Percentiles rank a stretch among this genome's conserved stretches.
Evolutionary conservation across 2,797 vertebrate species (phyloP).

Genomic region (Erethizon dorsatum): DNA sequence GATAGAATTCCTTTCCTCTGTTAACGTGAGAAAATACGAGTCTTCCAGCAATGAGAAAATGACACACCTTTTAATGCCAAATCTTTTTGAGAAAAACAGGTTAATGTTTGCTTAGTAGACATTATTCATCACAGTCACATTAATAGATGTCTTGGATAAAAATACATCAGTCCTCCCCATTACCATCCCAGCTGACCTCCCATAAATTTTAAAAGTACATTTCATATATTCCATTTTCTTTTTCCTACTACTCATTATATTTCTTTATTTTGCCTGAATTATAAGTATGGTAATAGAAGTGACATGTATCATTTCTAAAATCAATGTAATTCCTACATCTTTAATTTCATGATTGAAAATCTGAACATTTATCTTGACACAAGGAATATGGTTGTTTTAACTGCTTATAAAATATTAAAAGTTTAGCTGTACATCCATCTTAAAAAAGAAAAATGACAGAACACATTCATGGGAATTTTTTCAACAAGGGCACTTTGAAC

Average conservation of each 20-base stretch:
- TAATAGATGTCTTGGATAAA: conserved; percentile 2
- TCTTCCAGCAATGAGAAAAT: background rate
- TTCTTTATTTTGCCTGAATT: conserved; percentile 16
- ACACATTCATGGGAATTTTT: background rate
- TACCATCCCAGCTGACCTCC: conserved; percentile 1
- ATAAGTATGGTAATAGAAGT: conserved; percentile 11
- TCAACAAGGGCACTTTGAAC: background rate
- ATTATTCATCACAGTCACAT: conserved; percentile 32
- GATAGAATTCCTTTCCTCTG: background rate
- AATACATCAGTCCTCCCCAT: background rate
- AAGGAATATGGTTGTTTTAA: conserved; percentile 50
- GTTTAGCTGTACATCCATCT: background rate
- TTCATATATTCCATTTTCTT: background rate
- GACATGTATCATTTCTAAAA: background rate
- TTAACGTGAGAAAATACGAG: background rate
- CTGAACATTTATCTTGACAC: conserved; percentile 50
- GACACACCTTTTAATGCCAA: background rate
- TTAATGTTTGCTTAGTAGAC: conserved; percentile 20
- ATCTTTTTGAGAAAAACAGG: background rate
- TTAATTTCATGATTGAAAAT: conserved; percentile 56
- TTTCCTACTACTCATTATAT: background rate
- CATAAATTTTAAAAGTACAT: conserved; percentile 34
- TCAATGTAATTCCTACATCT: background rate
- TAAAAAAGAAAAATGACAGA: conserved; percentile 22
- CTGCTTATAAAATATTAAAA: conserved; percentile 59